Evolutionary conservation across 2,888 invertebrate genomes (phyloP).

Genomic region (Urechis unicinctus): DNA sequence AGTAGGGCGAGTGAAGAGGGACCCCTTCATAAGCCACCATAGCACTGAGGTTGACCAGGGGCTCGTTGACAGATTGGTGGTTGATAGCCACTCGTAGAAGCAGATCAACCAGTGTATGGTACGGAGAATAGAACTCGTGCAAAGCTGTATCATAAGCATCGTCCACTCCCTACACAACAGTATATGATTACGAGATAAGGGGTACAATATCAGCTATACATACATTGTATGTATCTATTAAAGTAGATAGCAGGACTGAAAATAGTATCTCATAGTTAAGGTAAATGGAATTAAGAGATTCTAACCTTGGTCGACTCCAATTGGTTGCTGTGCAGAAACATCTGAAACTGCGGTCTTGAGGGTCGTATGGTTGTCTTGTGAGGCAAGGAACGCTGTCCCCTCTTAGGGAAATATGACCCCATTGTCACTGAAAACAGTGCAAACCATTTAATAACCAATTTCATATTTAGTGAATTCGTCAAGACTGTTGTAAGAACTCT

Average conservation of each 20-base stretch:
- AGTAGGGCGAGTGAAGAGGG: slow-evolving; percentile 81
- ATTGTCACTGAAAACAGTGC: slow-evolving; percentile 57
- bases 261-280: not conserved
- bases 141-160: slow-evolving; percentile 70
- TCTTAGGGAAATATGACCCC: slow-evolving; percentile 71
- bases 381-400: slow-evolving; percentile 58
- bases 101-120: slow-evolving; percentile 82
- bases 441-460: not conserved
- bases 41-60: slow-evolving; percentile 76
- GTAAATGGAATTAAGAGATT: not conserved
- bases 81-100: slow-evolving; percentile 82
- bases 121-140: slow-evolving; percentile 74
- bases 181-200: not conserved
- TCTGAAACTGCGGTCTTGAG: slow-evolving; percentile 74
- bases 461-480: too few species aligned
- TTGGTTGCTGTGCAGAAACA: slow-evolving; percentile 73
- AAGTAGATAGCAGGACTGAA: not conserved
- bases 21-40: slow-evolving; percentile 86
- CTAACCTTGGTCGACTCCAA: slow-evolving; percentile 63
- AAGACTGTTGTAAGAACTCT: not conserved
- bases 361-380: slow-evolving; percentile 66
- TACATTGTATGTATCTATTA: too few species aligned
- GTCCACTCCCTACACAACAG: slow-evolving; percentile 64
- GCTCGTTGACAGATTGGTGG: slow-evolving; percentile 78
- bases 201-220: not conserved